A percentile compares a stretch with the other conserved stretches of the same genome.
These are phyloP conservation scores for Drosophila burlai DNA, from an alignment of 1,140 invertebrate genomes.

Conservation along the genomic window DNA sequence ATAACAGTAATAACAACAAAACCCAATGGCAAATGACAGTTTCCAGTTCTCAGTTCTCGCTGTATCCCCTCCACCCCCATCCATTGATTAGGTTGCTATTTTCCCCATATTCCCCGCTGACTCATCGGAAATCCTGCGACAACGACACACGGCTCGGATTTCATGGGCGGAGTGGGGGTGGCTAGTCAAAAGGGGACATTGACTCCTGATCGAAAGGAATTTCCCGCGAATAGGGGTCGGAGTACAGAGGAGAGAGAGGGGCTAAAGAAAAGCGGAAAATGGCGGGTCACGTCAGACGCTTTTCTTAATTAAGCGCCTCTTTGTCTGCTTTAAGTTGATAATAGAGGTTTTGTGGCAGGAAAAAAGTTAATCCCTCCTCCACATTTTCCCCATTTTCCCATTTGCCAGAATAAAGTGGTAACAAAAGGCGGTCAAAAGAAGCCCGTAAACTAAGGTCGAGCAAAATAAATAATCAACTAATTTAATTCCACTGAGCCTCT, in stretches of 20 bases:
- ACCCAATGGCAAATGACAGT: slow-evolving; percentile 33
- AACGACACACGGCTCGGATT: slow-evolving; percentile 22
- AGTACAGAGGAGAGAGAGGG: background rate
- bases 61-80: background rate
- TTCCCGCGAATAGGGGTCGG: background rate
- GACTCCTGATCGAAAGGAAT: slow-evolving; percentile 45
- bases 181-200: too few species aligned
- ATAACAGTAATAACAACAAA: slow-evolving; percentile 44
- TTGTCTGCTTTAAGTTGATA: slow-evolving; percentile 4
- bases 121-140: slow-evolving; percentile 31
- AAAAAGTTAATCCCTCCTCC: slow-evolving; percentile 68
- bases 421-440: slow-evolving; percentile 29
- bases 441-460: slow-evolving; percentile 13
- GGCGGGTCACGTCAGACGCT: slow-evolving; percentile 69
- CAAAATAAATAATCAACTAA: slow-evolving; percentile 20
- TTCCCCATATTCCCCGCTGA: slow-evolving; percentile 20
- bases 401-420: slow-evolving; percentile 35
- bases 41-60: slow-evolving; percentile 23
- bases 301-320: slow-evolving; percentile 78
- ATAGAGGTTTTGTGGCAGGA: too few species aligned
- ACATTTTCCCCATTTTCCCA: slow-evolving; percentile 12
- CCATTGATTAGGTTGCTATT: slow-evolving; percentile 4
- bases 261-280: slow-evolving; percentile 48
- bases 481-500: slow-evolving; percentile 18
- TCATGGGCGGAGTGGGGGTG: slow-evolving; percentile 15